phyloP scores from a whole-genome alignment of 2,113 vertebrate genomes.

The pig (Sus scrofa) region T2T-Sscrofa CM000824.6:170201001-170201500 shows the following conservation, averaged over 20 bases:
- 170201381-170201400: constrained; percentile 88
- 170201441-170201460: constrained; percentile 88
- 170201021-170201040: not conserved
- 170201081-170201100: constrained; percentile 82
- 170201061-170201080: constrained; percentile 80
- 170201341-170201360: constrained; percentile 89
- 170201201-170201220: constrained; percentile 76
- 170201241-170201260: constrained; percentile 41
- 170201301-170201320: constrained; percentile 61
- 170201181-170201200: constrained; percentile 78
- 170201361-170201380: constrained; percentile 90
- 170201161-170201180: constrained; percentile 83
- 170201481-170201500: constrained; percentile 88
- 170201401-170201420: constrained; percentile 88
- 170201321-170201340: constrained; percentile 85
- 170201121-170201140: constrained; percentile 76
- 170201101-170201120: constrained; percentile 84
- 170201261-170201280: constrained; percentile 85
- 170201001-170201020: constrained; percentile 72
- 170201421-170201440: constrained; percentile 88
- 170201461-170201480: constrained; percentile 88
- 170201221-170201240: not conserved
- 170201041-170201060: not conserved
- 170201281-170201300: constrained; percentile 75
- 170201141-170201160: constrained; percentile 81